A percentile compares a stretch with the other conserved stretches of the same genome.
These are phyloP conservation scores for Hassar affinis DNA, from an alignment of 2,113 vertebrate species.

Conservation along the genomic window DNA sequence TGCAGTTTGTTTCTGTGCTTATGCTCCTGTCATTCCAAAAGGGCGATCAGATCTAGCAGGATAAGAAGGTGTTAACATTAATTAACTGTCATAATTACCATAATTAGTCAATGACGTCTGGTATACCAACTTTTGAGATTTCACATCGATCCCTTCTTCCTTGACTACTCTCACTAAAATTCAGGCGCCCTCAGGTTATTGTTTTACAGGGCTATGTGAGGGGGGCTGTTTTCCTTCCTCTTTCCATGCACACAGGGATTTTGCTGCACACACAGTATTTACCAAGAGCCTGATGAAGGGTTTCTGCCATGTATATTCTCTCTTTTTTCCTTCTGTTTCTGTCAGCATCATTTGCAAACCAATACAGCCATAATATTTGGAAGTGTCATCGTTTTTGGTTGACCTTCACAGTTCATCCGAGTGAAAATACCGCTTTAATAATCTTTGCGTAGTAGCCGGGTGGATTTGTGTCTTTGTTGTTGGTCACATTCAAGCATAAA, in stretches of 20 bases:
- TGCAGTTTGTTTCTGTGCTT: neutral
- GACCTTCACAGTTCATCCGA: conserved; percentile 1
- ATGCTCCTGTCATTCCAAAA: neutral
- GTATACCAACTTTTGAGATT: conserved; percentile 13
- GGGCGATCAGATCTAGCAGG: neutral
- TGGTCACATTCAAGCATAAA: neutral
- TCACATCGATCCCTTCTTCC: neutral
- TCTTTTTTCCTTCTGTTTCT: neutral
- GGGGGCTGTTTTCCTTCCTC: conserved; percentile 48
- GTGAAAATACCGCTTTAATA: conserved; percentile 9
- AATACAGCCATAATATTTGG: neutral
- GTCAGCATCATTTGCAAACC: neutral
- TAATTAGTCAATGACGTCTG: neutral
- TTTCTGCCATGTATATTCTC: conserved; percentile 1
- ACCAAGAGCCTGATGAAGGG: conserved; percentile 5
- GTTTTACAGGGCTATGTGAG: conserved; percentile 42
- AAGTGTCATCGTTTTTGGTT: conserved; percentile 3
- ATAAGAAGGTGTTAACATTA: neutral
- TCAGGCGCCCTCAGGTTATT: conserved; percentile 34
- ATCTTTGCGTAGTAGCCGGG: neutral
- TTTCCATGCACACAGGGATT: conserved; percentile 34
- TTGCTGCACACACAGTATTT: conserved; percentile 29
- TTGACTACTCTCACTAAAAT: conserved; percentile 35
- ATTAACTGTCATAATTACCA: neutral
- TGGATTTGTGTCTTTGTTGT: conserved; percentile 14